Evolutionary conservation across 2,888 invertebrate genomes (phyloP).

Genomic region (Myopa testacea): DNA sequence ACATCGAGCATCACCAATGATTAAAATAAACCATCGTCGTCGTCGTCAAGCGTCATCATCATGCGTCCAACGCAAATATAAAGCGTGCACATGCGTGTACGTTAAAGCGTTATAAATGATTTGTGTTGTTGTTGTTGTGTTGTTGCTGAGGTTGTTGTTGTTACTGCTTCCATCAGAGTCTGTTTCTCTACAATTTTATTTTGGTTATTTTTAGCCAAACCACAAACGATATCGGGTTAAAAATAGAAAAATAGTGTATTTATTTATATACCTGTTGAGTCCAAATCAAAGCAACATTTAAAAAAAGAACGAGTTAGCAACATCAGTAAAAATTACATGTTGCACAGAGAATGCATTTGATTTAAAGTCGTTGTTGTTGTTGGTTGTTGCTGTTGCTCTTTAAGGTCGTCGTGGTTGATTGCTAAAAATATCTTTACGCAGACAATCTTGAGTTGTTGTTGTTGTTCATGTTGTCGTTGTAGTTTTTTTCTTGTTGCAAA

Average conservation of each 20-base stretch:
- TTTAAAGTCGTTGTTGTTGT: background rate
- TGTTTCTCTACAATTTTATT: constrained; percentile 24
- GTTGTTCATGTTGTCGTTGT: no score
- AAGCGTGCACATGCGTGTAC: constrained; percentile 22
- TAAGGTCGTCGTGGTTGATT: constrained; percentile 44
- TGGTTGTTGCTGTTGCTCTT: background rate
- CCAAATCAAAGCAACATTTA: background rate
- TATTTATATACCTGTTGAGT: no score
- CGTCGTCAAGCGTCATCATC: background rate
- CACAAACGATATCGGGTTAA: constrained; percentile 50
- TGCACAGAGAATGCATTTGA: constrained; percentile 41
- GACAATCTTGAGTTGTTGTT: constrained; percentile 21
- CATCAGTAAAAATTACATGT: constrained; percentile 21
- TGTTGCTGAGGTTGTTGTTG: constrained; percentile 11
- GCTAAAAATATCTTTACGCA: constrained; percentile 28
- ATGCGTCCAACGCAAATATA: constrained; percentile 18
- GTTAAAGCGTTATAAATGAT: constrained; percentile 32
- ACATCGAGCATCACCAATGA: background rate
- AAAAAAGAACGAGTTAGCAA: constrained; percentile 30
- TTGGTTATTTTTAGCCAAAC: constrained; percentile 54
- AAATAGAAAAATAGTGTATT: constrained; percentile 46
- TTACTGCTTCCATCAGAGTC: constrained; percentile 13
- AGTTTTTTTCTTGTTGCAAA: no score
- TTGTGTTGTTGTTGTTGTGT: constrained; percentile 3
- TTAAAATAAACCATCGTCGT: background rate